Percentiles rank a stretch among this genome's conserved stretches.
Evolutionary conservation across 2,113 vertebrate species (phyloP).

Genomic region (Thermophis baileyi): DNA sequence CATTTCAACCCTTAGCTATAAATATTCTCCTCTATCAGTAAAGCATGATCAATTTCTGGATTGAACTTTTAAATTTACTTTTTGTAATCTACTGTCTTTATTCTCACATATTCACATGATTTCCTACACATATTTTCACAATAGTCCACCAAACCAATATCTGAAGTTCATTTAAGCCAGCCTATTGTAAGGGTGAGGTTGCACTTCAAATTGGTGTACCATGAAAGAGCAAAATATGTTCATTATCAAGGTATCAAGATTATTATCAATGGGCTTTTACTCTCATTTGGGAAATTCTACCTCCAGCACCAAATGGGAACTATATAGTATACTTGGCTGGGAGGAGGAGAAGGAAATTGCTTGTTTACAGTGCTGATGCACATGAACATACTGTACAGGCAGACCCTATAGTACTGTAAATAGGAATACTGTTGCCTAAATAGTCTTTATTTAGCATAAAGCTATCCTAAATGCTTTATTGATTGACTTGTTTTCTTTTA

Average conservation of each 20-base stretch:
- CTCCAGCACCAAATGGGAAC: neutral
- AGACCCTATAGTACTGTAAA: neutral
- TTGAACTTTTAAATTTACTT: neutral
- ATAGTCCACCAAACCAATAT: neutral
- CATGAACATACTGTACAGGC: neutral
- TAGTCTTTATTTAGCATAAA: neutral
- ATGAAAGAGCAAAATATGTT: neutral
- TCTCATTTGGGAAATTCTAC: neutral
- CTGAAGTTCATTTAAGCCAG: neutral
- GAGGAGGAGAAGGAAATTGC: neutral
- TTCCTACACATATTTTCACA: neutral
- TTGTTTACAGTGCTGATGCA: neutral
- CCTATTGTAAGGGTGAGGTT: neutral
- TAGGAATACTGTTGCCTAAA: neutral
- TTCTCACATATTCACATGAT: neutral
- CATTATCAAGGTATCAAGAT: neutral
- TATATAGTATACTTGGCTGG: neutral
- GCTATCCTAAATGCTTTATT: neutral
- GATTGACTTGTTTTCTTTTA: conserved; percentile 7
- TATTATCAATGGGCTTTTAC: neutral
- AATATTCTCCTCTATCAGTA: neutral
- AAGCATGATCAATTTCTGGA: neutral
- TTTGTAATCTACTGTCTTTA: neutral
- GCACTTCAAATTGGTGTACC: neutral
- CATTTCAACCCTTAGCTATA: neutral